Percentiles rank a stretch among this genome's conserved stretches.
These are phyloP conservation scores for Struthio camelus DNA, from an alignment of 2,113 vertebrate species.

Conservation along the genomic window DNA sequence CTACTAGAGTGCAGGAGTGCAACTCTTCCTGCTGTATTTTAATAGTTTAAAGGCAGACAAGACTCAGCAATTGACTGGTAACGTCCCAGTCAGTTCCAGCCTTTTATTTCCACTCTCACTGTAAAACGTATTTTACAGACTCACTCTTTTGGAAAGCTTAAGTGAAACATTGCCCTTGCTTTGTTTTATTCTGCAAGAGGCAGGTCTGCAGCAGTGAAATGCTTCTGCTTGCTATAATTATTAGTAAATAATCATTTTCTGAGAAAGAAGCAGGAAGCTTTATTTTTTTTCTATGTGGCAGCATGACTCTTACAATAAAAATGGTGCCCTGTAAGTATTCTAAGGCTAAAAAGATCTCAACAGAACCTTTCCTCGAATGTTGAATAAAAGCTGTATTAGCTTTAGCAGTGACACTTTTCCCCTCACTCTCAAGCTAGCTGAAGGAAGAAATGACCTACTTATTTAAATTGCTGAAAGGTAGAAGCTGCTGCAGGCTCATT, in stretches of 20 bases:
- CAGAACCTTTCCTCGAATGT: neutral
- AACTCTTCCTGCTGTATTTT: neutral
- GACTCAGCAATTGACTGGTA: neutral
- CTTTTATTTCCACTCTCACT: neutral
- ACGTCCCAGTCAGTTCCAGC: neutral
- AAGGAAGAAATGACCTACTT: slow-evolving; percentile 36
- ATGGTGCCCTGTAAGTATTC: neutral
- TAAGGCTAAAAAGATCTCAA: neutral
- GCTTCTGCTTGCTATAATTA: neutral
- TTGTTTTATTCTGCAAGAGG: neutral
- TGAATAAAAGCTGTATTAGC: neutral
- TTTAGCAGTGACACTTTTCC: neutral
- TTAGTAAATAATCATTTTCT: neutral
- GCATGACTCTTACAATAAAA: neutral
- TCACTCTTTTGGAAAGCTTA: neutral
- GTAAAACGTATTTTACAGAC: neutral
- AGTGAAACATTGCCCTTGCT: neutral
- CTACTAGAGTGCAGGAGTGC: neutral
- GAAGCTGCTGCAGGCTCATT: slow-evolving; percentile 19
- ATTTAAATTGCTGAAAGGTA: slow-evolving; percentile 13
- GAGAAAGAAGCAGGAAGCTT: neutral
- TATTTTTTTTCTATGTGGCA: neutral
- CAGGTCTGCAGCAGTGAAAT: neutral
- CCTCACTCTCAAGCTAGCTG: neutral
- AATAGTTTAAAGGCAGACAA: neutral